Percentiles rank a stretch among this genome's conserved stretches.
Conservation (phyloP, 2,888 invertebrate genomes). For the Drosophila demipolita region DNA sequence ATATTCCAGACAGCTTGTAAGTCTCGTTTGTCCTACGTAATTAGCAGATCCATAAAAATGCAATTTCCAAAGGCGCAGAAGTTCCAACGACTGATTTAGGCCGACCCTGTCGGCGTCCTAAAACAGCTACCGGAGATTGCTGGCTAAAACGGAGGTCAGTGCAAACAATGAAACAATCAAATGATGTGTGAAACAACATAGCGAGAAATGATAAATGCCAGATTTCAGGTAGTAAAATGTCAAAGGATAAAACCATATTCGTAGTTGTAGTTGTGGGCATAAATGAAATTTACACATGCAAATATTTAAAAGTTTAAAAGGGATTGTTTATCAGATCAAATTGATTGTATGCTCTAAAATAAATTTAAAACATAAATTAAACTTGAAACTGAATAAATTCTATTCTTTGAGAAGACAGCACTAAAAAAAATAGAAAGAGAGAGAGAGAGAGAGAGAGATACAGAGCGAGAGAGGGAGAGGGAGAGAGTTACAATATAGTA, state of each 20-base stretch:
- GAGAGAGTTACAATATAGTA: not conserved
- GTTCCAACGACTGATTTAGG: conserved; percentile 39
- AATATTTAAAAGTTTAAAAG: not conserved
- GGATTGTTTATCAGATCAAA: not conserved
- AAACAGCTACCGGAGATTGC: conserved; percentile 54
- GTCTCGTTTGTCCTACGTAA: conserved; percentile 34
- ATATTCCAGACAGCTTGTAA: conserved; percentile 23
- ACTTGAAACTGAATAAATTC: not conserved
- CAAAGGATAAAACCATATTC: not conserved
- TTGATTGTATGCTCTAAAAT: not conserved
- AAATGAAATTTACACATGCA: not conserved
- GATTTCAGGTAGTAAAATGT: conserved; percentile 11
- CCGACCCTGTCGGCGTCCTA: conserved; percentile 35
- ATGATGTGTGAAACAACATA: conserved; percentile 42
- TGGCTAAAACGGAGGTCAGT: conserved; percentile 23
- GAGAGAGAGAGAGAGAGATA: not conserved
- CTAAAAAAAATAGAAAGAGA: not conserved
- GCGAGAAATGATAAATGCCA: not conserved
- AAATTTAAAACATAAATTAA: too few species aligned
- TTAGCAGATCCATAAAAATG: conserved; percentile 71
- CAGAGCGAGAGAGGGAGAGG: not conserved
- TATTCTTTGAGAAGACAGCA: not conserved
- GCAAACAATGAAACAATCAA: conserved; percentile 26
- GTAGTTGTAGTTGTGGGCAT: not conserved
- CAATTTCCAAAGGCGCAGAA: conserved; percentile 41